Conservation (phyloP, 2,888 invertebrate species). For the Morpho achilles region DNA sequence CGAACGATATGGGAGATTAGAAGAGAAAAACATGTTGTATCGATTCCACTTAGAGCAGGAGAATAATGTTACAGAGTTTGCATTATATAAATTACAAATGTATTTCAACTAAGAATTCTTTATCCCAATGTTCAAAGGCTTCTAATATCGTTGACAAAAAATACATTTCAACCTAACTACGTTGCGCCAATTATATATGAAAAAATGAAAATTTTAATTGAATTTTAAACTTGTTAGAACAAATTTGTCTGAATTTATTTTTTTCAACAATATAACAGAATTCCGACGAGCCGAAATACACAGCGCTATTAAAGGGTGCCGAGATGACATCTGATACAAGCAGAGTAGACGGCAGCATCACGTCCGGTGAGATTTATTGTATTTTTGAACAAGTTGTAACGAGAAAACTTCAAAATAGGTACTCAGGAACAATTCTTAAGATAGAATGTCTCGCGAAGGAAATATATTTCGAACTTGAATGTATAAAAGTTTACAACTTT, state of each 20-base stretch:
- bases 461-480: too few species aligned
- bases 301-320: constrained; percentile 78
- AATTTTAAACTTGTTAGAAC: background rate
- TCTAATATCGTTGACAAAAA: too few species aligned
- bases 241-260: background rate
- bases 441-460: too few species aligned
- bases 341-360: constrained; percentile 55
- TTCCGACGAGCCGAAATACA: constrained; percentile 80
- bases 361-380: constrained; percentile 33
- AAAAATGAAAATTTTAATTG: too few species aligned
- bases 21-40: background rate
- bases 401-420: constrained; percentile 12
- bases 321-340: constrained; percentile 59
- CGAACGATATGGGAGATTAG: too few species aligned
- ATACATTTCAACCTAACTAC: too few species aligned
- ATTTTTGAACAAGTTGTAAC: constrained; percentile 15
- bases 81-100: too few species aligned
- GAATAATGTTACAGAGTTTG: too few species aligned
- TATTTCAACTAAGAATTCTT: too few species aligned
- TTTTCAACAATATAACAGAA: constrained; percentile 47
- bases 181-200: too few species aligned
- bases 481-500: background rate
- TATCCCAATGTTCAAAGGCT: too few species aligned
- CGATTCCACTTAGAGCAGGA: too few species aligned
- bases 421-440: background rate